Base-by-base conservation (phyloP, 1,140 invertebrate genomes). In the Ctenoplectra terminalis region DNA sequence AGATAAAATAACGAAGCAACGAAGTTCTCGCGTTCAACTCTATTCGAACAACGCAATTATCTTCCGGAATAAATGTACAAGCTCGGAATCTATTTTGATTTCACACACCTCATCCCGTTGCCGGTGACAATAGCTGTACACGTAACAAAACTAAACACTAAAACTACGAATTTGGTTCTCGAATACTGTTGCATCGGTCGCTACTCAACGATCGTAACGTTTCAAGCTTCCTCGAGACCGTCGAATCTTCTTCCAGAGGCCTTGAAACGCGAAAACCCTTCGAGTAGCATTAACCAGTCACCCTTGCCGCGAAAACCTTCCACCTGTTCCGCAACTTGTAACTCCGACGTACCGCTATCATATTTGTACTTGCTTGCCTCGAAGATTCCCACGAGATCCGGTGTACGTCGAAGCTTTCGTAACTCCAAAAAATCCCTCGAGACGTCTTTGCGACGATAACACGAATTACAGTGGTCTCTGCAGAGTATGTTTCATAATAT, bases 371-470 rank as follows among this genome's bases (percentile, higher is more conserved):
- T 43, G 26, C 26, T 26, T 67, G 8, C 56, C 26, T 58, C 56
- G 56, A 58, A 58, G 11, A 29, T 26, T 11, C 56, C 56, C 56
- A 58, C 56, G 56, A 58, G 56, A 29, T 56, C 54, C 54, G n/a
- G 54, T 26, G 54, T 17, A 3, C 37, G 13, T 17, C 40, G 37
- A 46, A 66, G n/a, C 40, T 43, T 26, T 31, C 31, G 20, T 26
- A 69, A 84, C 63, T 50, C 50, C 34, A 31, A 40, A 29, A 69
- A 67, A 67, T 15, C 48, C 40, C 23, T 26, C 29, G 2, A n/a
- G 50, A 26, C 3, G 11, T 26, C 56, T 17, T 31, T 31, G 7
- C 56, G 9, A 40, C 40, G 40, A 40, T 40, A 9, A 2, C 56
- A 0, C 26, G 26, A 31, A 58, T 31, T 17, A 58, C 56, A 56